These are phyloP conservation scores for Cyrtonyx montezumae DNA, from an alignment of 2,113 vertebrate species.

Conservation along the genomic window DNA sequence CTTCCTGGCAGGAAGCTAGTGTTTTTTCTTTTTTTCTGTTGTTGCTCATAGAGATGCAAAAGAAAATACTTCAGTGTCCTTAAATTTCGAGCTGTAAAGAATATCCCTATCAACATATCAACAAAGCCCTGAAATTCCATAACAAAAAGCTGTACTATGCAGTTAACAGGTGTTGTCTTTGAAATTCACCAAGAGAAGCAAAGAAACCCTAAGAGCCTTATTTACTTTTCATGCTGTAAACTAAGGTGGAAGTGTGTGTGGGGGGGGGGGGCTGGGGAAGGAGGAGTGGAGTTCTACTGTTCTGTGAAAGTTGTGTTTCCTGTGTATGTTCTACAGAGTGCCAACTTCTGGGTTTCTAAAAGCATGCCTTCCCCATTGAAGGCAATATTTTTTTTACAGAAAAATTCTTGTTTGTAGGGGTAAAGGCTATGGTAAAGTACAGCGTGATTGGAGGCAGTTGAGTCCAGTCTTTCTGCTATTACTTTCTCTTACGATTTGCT, in stretches of 20 bases:
- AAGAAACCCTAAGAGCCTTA: neutral
- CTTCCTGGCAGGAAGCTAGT: neutral
- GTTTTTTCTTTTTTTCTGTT: neutral
- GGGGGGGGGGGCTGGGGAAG: no score
- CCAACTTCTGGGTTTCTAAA: neutral
- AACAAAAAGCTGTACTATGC: neutral
- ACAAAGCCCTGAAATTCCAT: neutral
- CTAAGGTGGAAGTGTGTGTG: neutral
- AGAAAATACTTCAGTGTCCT: neutral
- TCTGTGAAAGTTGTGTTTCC: neutral
- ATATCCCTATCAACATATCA: neutral
- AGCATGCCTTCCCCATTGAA: neutral
- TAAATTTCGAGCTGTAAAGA: neutral
- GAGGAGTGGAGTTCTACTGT: fast-evolving
- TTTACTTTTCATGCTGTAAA: neutral
- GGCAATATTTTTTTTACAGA: no score
- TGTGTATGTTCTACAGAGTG: neutral
- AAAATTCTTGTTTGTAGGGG: neutral
- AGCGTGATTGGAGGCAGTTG: neutral
- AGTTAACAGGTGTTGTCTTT: neutral
- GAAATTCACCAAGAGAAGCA: neutral
- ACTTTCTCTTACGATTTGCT: neutral
- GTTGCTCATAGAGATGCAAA: neutral
- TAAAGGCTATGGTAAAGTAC: neutral
- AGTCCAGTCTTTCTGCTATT: neutral